phyloP scores from a whole-genome alignment of 2,888 invertebrate species.

The Lasioglossum leucozonium region DNA sequence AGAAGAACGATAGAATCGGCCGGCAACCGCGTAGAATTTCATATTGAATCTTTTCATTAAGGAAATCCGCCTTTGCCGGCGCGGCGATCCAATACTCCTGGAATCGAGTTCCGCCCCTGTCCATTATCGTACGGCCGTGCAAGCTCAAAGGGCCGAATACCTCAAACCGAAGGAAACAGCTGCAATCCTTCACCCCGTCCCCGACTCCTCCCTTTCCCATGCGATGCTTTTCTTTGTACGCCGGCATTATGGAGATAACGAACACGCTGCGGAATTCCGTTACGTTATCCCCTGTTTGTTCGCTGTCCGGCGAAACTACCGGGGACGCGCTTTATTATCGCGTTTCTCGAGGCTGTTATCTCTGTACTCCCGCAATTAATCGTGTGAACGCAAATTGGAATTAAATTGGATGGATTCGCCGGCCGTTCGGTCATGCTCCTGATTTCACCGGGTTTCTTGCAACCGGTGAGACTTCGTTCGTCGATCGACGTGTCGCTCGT shows the following conservation, averaged over 20 bases:
- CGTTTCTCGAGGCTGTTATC: neutral
- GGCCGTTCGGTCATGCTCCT: neutral
- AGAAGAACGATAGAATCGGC: conserved; percentile 39
- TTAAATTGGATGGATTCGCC: neutral
- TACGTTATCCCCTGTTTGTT: conserved; percentile 2
- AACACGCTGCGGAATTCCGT: conserved; percentile 12
- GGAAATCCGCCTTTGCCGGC: conserved; percentile 29
- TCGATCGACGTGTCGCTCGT: neutral
- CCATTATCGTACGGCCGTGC: conserved; percentile 31
- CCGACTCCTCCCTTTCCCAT: neutral
- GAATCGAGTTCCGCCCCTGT: conserved; percentile 37
- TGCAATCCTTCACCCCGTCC: neutral
- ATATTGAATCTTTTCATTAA: conserved; percentile 49
- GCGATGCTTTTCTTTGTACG: conserved; percentile 23
- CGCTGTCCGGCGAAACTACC: neutral
- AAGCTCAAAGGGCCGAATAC: conserved; percentile 29
- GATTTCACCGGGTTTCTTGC: neutral
- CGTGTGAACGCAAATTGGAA: neutral
- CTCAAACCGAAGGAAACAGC: conserved; percentile 18
- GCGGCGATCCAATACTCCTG: conserved; percentile 36
- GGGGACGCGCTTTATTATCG: neutral
- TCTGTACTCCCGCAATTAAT: neutral
- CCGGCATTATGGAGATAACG: conserved; percentile 11
- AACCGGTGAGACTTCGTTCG: neutral
- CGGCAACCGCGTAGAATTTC: conserved; percentile 23